These are phyloP conservation scores for Neuroterus valhalla DNA, from an alignment of 1,140 invertebrate species.

Conservation along the genomic window DNA sequence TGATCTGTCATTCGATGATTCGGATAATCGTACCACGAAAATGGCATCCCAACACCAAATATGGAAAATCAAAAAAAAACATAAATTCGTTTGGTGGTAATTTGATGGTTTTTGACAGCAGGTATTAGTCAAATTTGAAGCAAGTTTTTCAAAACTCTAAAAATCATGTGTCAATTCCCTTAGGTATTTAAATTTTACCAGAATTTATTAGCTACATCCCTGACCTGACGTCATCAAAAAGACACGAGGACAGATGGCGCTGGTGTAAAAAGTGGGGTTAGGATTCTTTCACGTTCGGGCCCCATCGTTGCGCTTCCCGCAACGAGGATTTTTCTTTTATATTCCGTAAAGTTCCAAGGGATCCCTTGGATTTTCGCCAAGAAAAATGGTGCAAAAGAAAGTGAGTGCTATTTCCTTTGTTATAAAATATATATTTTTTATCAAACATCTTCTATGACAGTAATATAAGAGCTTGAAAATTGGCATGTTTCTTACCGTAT, in stretches of 20 bases:
- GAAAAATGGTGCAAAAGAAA: slow-evolving; percentile 69
- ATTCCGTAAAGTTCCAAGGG: slow-evolving; percentile 49
- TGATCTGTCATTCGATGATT: no score
- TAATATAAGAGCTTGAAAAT: slow-evolving; percentile 17
- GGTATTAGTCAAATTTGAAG: no score
- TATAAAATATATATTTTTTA: slow-evolving; percentile 53
- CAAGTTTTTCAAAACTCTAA: no score
- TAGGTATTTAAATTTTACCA: no score
- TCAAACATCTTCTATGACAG: neutral
- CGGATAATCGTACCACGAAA: no score
- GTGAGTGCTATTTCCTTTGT: slow-evolving; percentile 46
- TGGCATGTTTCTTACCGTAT: slow-evolving; percentile 33
- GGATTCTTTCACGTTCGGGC: slow-evolving; percentile 17
- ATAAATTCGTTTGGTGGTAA: no score
- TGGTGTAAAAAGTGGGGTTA: neutral
- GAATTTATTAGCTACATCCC: neutral
- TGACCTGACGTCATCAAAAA: neutral
- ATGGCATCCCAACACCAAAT: no score
- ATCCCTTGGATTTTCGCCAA: slow-evolving; percentile 51
- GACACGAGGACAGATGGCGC: slow-evolving; percentile 28
- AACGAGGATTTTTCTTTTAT: slow-evolving; percentile 40
- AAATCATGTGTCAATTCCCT: no score
- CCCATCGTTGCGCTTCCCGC: slow-evolving; percentile 10
- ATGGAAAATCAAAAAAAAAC: no score
- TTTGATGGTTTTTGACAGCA: no score